phyloP scores from a whole-genome alignment of 2,797 vertebrate species.

The Eulemur rubriventer region DNA sequence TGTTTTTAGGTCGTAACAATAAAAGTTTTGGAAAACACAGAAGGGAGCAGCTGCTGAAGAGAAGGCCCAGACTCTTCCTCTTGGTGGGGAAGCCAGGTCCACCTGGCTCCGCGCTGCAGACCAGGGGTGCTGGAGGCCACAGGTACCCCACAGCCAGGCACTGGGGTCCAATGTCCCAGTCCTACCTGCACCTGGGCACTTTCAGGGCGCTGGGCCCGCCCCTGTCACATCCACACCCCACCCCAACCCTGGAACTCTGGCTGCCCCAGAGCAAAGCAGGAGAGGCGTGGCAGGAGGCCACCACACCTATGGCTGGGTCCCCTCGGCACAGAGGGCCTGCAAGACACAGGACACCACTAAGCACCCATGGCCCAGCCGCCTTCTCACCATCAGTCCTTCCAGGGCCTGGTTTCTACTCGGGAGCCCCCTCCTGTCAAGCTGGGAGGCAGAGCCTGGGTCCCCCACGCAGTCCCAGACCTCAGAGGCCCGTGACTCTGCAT shows the following conservation, averaged over 20 bases:
- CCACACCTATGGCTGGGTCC: neutral
- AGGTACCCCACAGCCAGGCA: neutral
- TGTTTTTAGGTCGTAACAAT: neutral
- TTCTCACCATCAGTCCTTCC: neutral
- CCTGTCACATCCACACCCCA: neutral
- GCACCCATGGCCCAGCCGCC: fast-evolving
- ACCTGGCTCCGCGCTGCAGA: neutral
- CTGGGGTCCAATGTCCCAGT: neutral
- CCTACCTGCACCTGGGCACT: neutral
- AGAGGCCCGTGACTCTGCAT: neutral
- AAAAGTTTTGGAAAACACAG: neutral
- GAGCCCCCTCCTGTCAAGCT: neutral
- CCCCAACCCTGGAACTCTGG: neutral
- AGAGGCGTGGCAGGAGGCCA: too few relatives aligned
- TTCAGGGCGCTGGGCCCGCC: neutral
- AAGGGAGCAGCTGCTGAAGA: neutral
- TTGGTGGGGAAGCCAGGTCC: neutral
- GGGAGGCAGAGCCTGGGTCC: neutral
- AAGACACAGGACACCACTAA: fast-evolving
- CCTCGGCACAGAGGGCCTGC: neutral
- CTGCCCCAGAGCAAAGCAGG: neutral
- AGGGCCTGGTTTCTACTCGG: neutral
- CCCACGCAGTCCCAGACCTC: neutral
- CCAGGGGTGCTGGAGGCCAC: neutral
- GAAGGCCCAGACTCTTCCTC: neutral